phyloP scores from a whole-genome alignment of 2,113 vertebrate species.

The Motacilla alba region DNA sequence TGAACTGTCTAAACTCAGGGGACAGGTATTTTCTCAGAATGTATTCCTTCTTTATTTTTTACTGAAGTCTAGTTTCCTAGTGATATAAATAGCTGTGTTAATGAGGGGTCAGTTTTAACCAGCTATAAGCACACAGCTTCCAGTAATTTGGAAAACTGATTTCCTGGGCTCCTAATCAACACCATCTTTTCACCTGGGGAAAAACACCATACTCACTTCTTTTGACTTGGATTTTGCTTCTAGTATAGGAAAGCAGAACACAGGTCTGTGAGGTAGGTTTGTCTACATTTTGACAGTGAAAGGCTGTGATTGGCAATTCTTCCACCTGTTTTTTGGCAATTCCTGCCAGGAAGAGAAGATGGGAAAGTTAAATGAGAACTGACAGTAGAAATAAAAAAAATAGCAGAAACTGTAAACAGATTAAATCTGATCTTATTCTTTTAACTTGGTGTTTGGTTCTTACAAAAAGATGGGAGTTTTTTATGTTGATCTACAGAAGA shows the following conservation, averaged over 20 bases:
- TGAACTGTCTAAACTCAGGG: not conserved
- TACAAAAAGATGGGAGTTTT: not conserved
- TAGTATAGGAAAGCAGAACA: not conserved
- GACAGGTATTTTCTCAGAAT: not conserved
- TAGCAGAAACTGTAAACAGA: not conserved
- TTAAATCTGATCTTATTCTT: not conserved
- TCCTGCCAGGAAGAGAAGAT: not conserved
- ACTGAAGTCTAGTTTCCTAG: not conserved
- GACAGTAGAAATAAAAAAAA: not conserved
- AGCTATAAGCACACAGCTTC: not conserved
- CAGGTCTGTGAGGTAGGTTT: not conserved
- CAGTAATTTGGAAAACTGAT: not conserved
- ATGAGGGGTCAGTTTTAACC: not conserved
- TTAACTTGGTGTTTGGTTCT: not conserved
- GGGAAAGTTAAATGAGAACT: not conserved
- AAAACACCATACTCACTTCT: not conserved
- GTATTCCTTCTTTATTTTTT: not conserved
- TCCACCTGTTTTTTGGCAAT: not conserved
- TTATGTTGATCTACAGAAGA: not conserved
- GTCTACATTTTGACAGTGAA: constrained; percentile 2
- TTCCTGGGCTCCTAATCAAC: not conserved
- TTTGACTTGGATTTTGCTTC: not conserved
- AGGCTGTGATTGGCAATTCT: not conserved
- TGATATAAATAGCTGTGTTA: not conserved
- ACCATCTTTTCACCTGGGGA: not conserved